phyloP scores from a whole-genome alignment of 92 coral and sea anemone species.

The Metridium senile region DNA sequence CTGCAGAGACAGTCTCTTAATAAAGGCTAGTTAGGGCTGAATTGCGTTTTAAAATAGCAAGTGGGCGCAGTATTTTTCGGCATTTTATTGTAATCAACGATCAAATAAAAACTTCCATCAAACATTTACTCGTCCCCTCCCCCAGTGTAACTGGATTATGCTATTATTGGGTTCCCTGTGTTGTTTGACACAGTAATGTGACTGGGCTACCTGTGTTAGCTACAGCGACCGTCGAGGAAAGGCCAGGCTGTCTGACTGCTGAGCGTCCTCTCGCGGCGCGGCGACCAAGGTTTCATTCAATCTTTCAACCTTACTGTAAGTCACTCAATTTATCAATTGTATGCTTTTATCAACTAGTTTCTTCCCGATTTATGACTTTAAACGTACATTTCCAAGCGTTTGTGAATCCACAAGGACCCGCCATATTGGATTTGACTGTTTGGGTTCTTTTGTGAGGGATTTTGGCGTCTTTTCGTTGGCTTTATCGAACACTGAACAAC shows the following conservation, averaged over 20 bases:
- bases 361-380: background rate
- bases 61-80: too few species aligned
- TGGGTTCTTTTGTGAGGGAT: background rate
- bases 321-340: background rate
- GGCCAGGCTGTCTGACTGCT: constrained; percentile 31
- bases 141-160: too few species aligned
- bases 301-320: constrained; percentile 18
- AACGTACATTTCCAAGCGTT: background rate
- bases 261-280: constrained; percentile 56
- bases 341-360: background rate
- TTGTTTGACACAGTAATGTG: background rate
- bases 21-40: too few species aligned
- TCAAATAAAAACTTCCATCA: too few species aligned
- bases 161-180: background rate
- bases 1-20: too few species aligned
- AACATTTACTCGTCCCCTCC: too few species aligned
- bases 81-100: too few species aligned
- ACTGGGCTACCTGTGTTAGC: constrained; percentile 23
- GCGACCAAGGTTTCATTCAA: constrained; percentile 31
- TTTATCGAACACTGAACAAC: background rate
- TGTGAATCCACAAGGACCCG: background rate
- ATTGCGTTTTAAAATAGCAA: too few species aligned
- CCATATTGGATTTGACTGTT: constrained; percentile 13
- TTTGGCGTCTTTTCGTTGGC: background rate
- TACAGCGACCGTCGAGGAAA: background rate